Evolutionary conservation across 1,140 invertebrate species (phyloP).

Genomic region (Colletes latitarsis): DNA sequence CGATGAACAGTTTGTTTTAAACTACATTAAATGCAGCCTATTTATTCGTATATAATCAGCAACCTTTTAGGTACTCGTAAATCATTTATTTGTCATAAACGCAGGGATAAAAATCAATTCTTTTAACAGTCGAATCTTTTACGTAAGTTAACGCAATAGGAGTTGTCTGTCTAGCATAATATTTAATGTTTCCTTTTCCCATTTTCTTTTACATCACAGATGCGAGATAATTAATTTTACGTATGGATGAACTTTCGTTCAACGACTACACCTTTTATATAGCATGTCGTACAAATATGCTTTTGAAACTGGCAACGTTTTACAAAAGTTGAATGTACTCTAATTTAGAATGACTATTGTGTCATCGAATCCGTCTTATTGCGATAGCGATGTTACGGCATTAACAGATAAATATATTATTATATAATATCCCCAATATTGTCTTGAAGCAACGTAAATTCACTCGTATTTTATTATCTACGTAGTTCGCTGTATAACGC

Average conservation of each 20-base stretch:
- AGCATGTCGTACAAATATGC: not conserved
- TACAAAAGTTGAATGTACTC: slow-evolving; percentile 25
- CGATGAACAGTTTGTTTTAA: slow-evolving; percentile 10
- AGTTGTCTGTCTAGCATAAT: not conserved
- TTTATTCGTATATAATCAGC: not conserved
- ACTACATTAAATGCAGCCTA: not conserved
- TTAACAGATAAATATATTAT: slow-evolving; percentile 51
- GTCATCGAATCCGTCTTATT: not conserved
- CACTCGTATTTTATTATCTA: not conserved
- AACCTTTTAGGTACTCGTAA: not conserved
- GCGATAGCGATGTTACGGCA: slow-evolving; percentile 42
- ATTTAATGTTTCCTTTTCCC: not conserved
- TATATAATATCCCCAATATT: slow-evolving; percentile 35
- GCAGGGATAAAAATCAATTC: not conserved
- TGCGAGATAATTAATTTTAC: not conserved
- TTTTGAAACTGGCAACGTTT: not conserved
- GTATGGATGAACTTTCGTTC: not conserved
- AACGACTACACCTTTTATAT: not conserved
- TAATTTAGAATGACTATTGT: slow-evolving; percentile 15
- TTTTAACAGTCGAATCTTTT: not conserved
- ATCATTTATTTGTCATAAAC: not conserved
- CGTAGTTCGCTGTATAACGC: not conserved
- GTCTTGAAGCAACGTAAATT: slow-evolving; percentile 12
- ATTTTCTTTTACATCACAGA: not conserved
- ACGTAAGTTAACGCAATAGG: no score